Conservation (phyloP, 2,888 invertebrate species). For the Mactromeris polynyma region DNA sequence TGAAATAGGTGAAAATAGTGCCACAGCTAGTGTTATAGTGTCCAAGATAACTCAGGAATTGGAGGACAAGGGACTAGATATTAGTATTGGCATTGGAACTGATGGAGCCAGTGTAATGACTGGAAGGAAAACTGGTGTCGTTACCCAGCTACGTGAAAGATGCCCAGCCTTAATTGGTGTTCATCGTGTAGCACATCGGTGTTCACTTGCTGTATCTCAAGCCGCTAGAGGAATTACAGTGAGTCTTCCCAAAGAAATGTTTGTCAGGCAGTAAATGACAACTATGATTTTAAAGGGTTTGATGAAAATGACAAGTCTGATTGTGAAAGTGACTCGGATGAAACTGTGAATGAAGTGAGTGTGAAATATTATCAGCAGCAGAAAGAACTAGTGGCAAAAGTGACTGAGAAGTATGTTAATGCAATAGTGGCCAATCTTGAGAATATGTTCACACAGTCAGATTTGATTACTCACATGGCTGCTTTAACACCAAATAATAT, state of each 20-base stretch:
- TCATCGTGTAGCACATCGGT: conserved; percentile 55
- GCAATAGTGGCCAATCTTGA: conserved; percentile 31
- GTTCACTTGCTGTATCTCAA: conserved; percentile 57
- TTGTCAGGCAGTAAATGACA: background rate
- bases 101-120: conserved; percentile 65
- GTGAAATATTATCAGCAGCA: conserved; percentile 33
- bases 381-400: background rate
- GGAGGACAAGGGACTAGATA: conserved; percentile 33
- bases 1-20: conserved; percentile 45
- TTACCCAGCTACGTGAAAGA: conserved; percentile 19
- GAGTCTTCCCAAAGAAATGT: too few species aligned
- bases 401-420: conserved; percentile 7
- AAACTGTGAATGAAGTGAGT: background rate
- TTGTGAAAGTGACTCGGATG: background rate
- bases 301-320: too few species aligned
- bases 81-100: conserved; percentile 52
- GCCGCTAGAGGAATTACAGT: conserved; percentile 50
- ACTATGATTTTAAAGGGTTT: conserved; percentile 29
- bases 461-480: conserved; percentile 15
- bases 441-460: conserved; percentile 20
- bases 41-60: conserved; percentile 37
- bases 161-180: conserved; percentile 36
- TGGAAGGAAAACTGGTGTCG: conserved; percentile 47
- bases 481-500: conserved; percentile 28
- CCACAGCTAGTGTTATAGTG: conserved; percentile 46